Base-by-base conservation (phyloP, 2,888 invertebrate species). In the Erebia epiphron region DNA sequence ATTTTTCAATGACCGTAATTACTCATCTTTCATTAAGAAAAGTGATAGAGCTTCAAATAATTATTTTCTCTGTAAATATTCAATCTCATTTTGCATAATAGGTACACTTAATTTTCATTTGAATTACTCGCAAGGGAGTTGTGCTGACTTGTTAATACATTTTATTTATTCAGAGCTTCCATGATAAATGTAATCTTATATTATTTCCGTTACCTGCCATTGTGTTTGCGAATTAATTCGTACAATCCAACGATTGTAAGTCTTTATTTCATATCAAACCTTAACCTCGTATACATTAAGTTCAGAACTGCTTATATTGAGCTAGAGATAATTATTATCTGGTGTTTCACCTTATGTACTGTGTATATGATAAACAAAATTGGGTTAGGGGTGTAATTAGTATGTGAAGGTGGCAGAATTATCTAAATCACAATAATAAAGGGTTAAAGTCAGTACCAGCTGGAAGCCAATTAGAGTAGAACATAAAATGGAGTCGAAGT, bases 111-210 rank as follows among this genome's bases (percentile, higher is more conserved):
- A 26, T 57, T 57, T 7, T 26, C 11, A 57, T 57, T 57, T 13
- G 26, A 57, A 57, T 21, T 13, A 57, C 56, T 21, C 1, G n/a
- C 16, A 60, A 5, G 60, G n/a, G 43, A 1, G 9, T 14, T 41
- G 9, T 43, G 43, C 21, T 21, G 10, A 46, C 46, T 4, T 41
- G 49, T 46, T 21, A 80, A 79, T 79, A 80, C 79, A 81, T 80
- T 77, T 75, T 82, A 82, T 85, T 85, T 82, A 77, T 76, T 82
- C 80, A 83, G 85, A 79, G 75, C 68, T 68, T 67, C 74, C 78
- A 78, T 79, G 72, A 80, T 79, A 83, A 79, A 83, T 76, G 76
- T 78, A 79, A 83, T 80, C 78, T 74, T 74, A 78, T 76, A 78
- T 76, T 80, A 80, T 83, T 80, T 81, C 75, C 73, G 73, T 73